Base-by-base conservation (phyloP, 1,140 invertebrate species). In the Neoseiulus cucumeris region DNA sequence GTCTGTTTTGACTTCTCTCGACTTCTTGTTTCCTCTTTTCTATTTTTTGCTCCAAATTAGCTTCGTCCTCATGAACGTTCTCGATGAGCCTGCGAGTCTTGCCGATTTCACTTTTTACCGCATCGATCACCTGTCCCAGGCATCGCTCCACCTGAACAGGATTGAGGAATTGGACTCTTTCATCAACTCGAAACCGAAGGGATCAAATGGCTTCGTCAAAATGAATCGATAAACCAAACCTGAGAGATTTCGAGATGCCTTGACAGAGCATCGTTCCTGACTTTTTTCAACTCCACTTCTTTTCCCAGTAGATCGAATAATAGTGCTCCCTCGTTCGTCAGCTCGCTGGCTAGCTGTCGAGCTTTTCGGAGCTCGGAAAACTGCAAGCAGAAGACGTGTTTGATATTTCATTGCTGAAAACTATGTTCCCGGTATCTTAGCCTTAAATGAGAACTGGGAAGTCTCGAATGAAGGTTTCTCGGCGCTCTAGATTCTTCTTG, bases 221-320 rank as follows among this genome's bases (percentile, higher is more conserved):
- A 42, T 41, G 39, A 66, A 65, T 33, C 25, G n/a, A 25, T 6
- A 6, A 17, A 25, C 2, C 51, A 14, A 25, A 59, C 51, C 51
- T 59, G 51, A 1, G 51, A 59, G 14, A 59, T 59, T 59, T 59
- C 51, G 22, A 59, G 51, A 9, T 59, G 22, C 22, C 51, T n/a
- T 14, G 51, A 59, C 33, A 59, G 33, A 59, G 51, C 51, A 59
- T 59, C 51, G 65, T 66, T 42, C n/a, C 45, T 28, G 68, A 64
- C 9, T 71, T 66, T 41, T 68, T 66, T 83, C 45, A 93, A 79
- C 68, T 90, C 83, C 12, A 88, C 82, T 80, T 98, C 94, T 74
- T 89, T 87, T 0, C 85, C 84, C 0, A 98, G 78, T 17, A 97
- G 76, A 75, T 98, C 93, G 73, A 90, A 92, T 0, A 98, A 78